Percentiles rank a stretch among this genome's conserved stretches.
Conservation (phyloP, 2,888 invertebrate genomes). For the Eupithecia subfuscata region DNA sequence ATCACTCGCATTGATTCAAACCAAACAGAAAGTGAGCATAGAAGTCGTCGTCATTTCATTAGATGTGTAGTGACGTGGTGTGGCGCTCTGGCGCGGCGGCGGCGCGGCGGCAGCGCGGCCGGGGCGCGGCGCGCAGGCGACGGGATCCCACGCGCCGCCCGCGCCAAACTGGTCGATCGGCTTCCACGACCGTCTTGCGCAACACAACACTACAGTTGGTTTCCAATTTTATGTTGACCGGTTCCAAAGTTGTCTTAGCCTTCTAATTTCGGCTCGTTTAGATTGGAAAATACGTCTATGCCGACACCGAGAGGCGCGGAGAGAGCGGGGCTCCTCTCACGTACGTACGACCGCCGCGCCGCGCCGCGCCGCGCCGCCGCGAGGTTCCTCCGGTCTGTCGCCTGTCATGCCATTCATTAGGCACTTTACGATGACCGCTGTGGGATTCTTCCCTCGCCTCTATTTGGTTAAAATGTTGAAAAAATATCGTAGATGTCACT, state of each 20-base stretch:
- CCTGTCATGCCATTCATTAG: constrained; percentile 52
- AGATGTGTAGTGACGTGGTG: background rate
- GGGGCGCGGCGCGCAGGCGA: constrained; percentile 35
- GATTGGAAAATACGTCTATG: constrained; percentile 79
- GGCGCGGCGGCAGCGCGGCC: background rate
- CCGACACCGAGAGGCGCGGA: constrained; percentile 47
- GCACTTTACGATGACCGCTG: constrained; percentile 50
- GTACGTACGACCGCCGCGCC: constrained; percentile 41
- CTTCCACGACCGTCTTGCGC: constrained; percentile 73
- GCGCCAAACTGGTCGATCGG: constrained; percentile 77
- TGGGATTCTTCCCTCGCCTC: constrained; percentile 42
- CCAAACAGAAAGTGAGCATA: background rate
- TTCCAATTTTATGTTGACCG: constrained; percentile 85
- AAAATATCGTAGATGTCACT: constrained; percentile 33
- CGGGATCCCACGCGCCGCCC: constrained; percentile 76
- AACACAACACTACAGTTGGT: constrained; percentile 80
- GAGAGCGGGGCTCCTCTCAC: constrained; percentile 52
- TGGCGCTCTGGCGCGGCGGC: background rate
- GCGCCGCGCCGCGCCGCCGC: constrained; percentile 42
- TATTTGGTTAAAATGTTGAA: constrained; percentile 26
- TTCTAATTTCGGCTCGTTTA: constrained; percentile 83
- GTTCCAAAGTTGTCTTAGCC: constrained; percentile 81
- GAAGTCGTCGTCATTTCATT: background rate
- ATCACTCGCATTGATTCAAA: background rate
- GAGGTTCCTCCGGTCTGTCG: constrained; percentile 49